Evolutionary conservation across 2,113 vertebrate species (phyloP), one percentile per base, ranked within the genome.

Genomic region (Hemichromis elongatus): DNA sequence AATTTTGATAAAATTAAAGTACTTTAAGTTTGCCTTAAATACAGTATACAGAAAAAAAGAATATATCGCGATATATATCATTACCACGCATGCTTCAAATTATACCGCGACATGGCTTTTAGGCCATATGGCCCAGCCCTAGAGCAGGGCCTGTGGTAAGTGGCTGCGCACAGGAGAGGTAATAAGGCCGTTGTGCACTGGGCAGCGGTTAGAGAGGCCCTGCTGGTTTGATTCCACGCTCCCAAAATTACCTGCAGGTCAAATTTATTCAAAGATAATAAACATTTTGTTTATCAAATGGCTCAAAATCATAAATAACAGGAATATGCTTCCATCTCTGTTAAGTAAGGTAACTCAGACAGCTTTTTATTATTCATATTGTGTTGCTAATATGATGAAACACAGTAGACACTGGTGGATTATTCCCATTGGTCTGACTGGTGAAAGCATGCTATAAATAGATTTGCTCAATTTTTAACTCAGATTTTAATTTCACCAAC

Each of bases 241-340:
- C 9, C 57, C 30, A 30, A 30, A 33, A 33, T 6, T 33, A 5
- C 30, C 57, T 33, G 57, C 57, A 33, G 9, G 2, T 61, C 16
- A 5, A 33, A 33, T 61, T 61, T 0, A 0, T 61, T 61, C 57
- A 61, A 33, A 3, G 28, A 61, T 61, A 61, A 61, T 0, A 6
- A 33, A 63, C 3, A 8, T 21, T 40, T 42, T 70, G 13, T 70
- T 45, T 0, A 45, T 70, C 66, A 45, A 45, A 45, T 16, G 0
- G 9, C 37, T 0, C 1, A 1, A 35, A 33, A 7, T 35, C 18
- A 63, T 7, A 33, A 33, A 33, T 33, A 52, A 52, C 18, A n/a
- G 8, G 50, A 9, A 52, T 8, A n/a, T 52, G 2, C 8, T 3
- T n/a, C 7, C 2, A 4, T n/a, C 18, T 73, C 21, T 28, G 9